These are phyloP conservation scores for Microtus richardsoni DNA, from an alignment of 2,113 vertebrate species.

Conservation along the genomic window DNA sequence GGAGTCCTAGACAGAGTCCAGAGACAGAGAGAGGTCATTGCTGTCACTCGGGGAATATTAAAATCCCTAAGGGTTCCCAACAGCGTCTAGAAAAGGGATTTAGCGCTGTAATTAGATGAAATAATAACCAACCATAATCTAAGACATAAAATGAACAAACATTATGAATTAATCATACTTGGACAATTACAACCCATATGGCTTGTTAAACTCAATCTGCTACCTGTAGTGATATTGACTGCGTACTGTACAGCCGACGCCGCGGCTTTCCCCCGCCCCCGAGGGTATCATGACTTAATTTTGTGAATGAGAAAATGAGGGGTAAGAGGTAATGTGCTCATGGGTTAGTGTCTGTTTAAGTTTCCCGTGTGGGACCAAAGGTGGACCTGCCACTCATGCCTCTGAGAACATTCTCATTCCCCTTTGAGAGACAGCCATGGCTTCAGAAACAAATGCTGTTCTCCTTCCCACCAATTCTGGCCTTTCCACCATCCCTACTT, in stretches of 20 bases:
- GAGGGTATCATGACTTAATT: constrained; percentile 84
- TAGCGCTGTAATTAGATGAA: constrained; percentile 89
- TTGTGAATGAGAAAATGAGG: constrained; percentile 86
- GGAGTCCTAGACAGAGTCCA: constrained; percentile 89
- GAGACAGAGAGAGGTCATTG: constrained; percentile 89
- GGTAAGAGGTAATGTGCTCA: constrained; percentile 80
- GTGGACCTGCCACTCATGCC: constrained; percentile 48
- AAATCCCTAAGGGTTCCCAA: constrained; percentile 91
- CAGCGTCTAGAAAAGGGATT: constrained; percentile 87
- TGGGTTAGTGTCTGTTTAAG: constrained; percentile 65
- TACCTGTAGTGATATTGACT: constrained; percentile 86
- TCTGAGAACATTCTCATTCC: constrained; percentile 58
- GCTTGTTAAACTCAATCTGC: constrained; percentile 99
- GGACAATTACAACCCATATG: constrained; percentile 98
- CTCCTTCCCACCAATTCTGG: not conserved
- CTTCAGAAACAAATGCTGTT: not conserved
- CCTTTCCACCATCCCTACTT: not conserved
- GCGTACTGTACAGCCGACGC: constrained; percentile 77
- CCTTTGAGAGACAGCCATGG: not conserved
- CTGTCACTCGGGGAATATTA: constrained; percentile 90
- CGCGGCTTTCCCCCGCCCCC: constrained; percentile 69
- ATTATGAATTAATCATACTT: constrained; percentile 96
- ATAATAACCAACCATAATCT: constrained; percentile 96
- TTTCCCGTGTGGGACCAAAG: constrained; percentile 71
- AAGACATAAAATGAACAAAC: constrained; percentile 98